Percentiles rank a stretch among this genome's conserved stretches.
Evolutionary conservation across 2,113 vertebrate species (phyloP).

Genomic region (Bostrychus sinensis): DNA sequence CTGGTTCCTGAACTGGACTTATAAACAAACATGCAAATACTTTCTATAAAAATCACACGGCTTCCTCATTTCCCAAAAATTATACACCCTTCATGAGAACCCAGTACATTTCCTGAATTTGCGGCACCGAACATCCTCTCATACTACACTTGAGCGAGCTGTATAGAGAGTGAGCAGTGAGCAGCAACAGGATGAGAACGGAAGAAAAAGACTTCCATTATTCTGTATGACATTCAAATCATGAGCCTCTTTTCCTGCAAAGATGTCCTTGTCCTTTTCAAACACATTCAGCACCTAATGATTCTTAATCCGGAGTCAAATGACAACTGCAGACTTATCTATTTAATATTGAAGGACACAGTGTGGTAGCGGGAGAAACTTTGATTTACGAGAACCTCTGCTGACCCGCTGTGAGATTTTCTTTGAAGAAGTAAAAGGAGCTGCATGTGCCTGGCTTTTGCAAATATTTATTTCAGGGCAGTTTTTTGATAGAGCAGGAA

Average conservation of each 20-base stretch:
- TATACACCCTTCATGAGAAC: not conserved
- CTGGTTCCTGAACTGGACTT: no score
- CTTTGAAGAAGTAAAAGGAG: not conserved
- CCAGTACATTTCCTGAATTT: not conserved
- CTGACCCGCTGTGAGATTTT: not conserved
- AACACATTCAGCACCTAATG: not conserved
- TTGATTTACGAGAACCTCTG: not conserved
- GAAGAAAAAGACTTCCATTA: conserved; percentile 3
- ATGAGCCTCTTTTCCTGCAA: not conserved
- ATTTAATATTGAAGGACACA: not conserved
- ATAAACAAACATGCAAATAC: no score
- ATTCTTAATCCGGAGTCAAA: not conserved
- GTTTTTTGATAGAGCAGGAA: conserved; percentile 7
- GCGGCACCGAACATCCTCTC: not conserved
- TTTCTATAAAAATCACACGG: no score
- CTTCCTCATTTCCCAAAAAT: not conserved
- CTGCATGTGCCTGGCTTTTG: not conserved
- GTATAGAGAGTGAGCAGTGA: no score
- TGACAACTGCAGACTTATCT: not conserved
- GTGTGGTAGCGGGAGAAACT: no score
- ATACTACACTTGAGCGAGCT: not conserved
- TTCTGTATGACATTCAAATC: not conserved
- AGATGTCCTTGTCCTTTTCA: not conserved
- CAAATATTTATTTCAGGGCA: conserved; percentile 8
- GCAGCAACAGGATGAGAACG: not conserved